Evolutionary conservation across 2,888 invertebrate genomes (phyloP).

Genomic region (Drosophila anomelani): DNA sequence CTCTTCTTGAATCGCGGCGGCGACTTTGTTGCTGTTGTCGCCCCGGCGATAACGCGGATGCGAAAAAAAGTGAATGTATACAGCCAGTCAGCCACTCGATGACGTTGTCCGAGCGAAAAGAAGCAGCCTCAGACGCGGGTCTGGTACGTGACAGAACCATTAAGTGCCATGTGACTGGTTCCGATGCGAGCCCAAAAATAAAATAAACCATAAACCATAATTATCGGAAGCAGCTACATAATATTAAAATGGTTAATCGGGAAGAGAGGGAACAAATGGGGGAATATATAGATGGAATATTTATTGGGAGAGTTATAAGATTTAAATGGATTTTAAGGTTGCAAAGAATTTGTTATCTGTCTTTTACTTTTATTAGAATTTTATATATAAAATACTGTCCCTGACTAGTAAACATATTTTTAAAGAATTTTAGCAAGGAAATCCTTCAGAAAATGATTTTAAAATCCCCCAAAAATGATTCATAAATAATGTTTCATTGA

Average conservation of each 20-base stretch:
- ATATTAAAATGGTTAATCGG: constrained; percentile 1
- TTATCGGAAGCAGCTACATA: constrained; percentile 13
- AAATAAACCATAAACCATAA: constrained; percentile 12
- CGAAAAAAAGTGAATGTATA: constrained; percentile 77
- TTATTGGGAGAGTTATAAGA: background rate
- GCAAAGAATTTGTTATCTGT: background rate
- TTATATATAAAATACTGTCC: background rate
- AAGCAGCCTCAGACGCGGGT: constrained; percentile 47
- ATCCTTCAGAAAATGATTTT: too few relatives aligned
- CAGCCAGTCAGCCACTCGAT: constrained; percentile 52
- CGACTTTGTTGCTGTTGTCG: constrained; percentile 35
- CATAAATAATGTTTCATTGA: constrained; percentile 4
- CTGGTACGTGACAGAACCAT: constrained; percentile 72
- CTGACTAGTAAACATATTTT: background rate
- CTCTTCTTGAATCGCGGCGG: constrained; percentile 63
- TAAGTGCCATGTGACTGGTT: constrained; percentile 67
- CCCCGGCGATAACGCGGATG: constrained; percentile 63
- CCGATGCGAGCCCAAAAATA: constrained; percentile 45
- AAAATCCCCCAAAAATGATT: constrained; percentile 7
- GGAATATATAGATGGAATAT: background rate
- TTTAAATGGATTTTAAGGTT: background rate
- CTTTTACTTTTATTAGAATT: background rate
- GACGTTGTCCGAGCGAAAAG: constrained; percentile 60
- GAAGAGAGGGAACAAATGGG: constrained; percentile 4
- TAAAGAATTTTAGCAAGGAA: background rate